phyloP scores from a whole-genome alignment of 2,888 invertebrate species.

The Eudemis profundana region DNA sequence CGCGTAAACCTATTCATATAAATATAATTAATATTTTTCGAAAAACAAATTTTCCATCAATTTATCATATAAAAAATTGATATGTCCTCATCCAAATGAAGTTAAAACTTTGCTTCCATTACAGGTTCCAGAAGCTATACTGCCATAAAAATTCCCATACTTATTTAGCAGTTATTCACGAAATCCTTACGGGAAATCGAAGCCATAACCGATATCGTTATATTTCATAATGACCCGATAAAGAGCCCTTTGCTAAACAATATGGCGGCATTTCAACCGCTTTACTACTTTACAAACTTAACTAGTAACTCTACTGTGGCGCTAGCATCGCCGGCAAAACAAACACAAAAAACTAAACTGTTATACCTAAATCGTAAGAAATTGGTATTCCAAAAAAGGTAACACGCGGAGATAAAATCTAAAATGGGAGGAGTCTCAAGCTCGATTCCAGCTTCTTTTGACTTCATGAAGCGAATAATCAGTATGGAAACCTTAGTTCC shows the following conservation, averaged over 20 bases:
- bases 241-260: conserved; percentile 21
- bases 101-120: neutral
- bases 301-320: neutral
- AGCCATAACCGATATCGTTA: conserved; percentile 24
- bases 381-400: too few species aligned
- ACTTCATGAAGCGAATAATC: neutral
- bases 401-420: too few species aligned
- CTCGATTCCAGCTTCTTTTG: neutral
- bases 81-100: neutral
- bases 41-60: neutral
- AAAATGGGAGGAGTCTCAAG: neutral
- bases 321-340: neutral
- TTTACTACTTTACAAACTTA: conserved; percentile 11
- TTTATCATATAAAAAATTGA: neutral
- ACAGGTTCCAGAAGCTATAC: neutral
- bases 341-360: neutral
- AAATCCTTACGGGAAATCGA: conserved; percentile 22
- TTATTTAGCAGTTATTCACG: conserved; percentile 4
- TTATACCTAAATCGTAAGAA: neutral
- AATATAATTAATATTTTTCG: too few species aligned
- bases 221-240: conserved; percentile 27
- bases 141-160: conserved; percentile 3
- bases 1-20: too few species aligned
- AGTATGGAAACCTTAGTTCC: neutral
- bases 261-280: conserved; percentile 17